Conservation (phyloP, 2,113 vertebrate species). For the Phalacrocorax carbo region DNA sequence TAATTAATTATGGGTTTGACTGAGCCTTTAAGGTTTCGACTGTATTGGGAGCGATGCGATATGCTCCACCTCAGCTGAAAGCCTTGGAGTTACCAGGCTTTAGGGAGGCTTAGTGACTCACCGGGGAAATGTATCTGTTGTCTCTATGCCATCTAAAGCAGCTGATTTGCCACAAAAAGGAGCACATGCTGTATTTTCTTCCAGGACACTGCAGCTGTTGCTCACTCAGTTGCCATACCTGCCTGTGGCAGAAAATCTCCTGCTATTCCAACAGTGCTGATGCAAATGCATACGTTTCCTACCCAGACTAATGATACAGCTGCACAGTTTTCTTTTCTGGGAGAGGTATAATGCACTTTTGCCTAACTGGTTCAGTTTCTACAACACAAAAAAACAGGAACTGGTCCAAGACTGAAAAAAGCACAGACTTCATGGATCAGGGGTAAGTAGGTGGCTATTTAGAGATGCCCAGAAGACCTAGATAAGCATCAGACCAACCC, state of each 20-base stretch:
- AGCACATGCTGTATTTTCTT: conserved; percentile 6
- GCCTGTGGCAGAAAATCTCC: conserved; percentile 3
- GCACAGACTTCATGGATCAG: neutral
- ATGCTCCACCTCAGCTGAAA: neutral
- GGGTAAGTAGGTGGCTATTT: neutral
- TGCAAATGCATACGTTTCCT: neutral
- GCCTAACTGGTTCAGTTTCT: neutral
- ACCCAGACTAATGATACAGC: neutral
- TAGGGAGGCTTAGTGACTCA: conserved; percentile 9
- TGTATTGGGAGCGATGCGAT: neutral
- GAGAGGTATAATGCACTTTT: neutral
- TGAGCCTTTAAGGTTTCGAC: neutral
- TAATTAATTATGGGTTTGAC: conserved; percentile 39
- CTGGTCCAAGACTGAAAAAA: neutral
- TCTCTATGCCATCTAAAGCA: neutral
- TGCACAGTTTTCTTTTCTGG: neutral
- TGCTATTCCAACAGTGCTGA: neutral
- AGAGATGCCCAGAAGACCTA: neutral
- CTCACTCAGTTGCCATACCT: neutral
- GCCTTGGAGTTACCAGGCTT: neutral
- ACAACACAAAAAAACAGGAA: neutral
- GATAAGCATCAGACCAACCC: neutral
- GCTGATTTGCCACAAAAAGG: neutral
- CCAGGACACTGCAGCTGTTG: conserved; percentile 1
- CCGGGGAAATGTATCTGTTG: neutral